A percentile compares a stretch with the other conserved stretches of the same genome.
Evolutionary conservation across 2,113 vertebrate species (phyloP).

Genomic region (Otis tarda): DNA sequence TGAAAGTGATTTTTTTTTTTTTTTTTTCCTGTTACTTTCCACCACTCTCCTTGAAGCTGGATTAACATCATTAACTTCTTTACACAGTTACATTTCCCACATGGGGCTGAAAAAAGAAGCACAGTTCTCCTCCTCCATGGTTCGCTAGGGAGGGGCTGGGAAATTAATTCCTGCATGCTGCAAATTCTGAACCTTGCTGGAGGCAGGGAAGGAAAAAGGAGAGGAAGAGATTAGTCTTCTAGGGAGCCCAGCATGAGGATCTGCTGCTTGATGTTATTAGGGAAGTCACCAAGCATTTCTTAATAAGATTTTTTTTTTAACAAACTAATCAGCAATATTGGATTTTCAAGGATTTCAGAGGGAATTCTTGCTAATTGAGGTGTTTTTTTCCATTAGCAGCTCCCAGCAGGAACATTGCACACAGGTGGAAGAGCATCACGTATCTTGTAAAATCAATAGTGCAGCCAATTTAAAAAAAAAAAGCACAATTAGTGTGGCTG

Average conservation of each 20-base stretch:
- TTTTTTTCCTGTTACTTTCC: neutral
- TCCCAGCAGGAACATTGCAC: conserved; percentile 41
- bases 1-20: neutral
- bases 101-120: neutral
- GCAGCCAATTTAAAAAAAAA: conserved; percentile 9
- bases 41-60: conserved; percentile 2
- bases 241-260: conserved; percentile 6
- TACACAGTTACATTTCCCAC: neutral
- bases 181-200: conserved; percentile 22
- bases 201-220: neutral
- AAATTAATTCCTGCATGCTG: conserved; percentile 36
- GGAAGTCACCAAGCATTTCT: conserved; percentile 38
- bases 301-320: conserved; percentile 62
- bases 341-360: conserved; percentile 67
- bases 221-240: conserved; percentile 12
- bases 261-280: conserved; percentile 34
- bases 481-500: conserved; percentile 7
- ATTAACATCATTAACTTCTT: conserved; percentile 41
- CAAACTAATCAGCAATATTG: conserved; percentile 63
- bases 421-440: conserved; percentile 28
- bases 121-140: neutral
- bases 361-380: conserved; percentile 65
- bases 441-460: conserved; percentile 56
- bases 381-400: conserved; percentile 46
- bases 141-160: neutral